Percentiles rank a stretch among this genome's conserved stretches.
Conservation (phyloP, 2,888 invertebrate genomes). For the Hydrotaea cyrtoneurina region DNA sequence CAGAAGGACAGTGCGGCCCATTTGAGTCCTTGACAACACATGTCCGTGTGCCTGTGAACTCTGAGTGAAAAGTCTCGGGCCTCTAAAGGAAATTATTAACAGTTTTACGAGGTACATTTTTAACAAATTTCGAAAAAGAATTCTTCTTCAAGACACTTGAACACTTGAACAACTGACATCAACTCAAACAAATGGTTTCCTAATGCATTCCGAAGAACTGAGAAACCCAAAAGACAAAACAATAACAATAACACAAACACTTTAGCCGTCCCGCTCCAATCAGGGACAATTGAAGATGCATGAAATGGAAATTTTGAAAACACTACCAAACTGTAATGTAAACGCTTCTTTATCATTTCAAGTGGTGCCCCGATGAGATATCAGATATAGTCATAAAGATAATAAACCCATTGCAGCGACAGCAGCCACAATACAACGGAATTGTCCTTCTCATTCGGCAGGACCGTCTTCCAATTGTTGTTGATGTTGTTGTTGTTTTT, state of each 20-base stretch:
- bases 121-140: conserved; percentile 62
- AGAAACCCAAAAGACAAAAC: conserved; percentile 44
- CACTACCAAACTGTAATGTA: conserved; percentile 33
- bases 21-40: background rate
- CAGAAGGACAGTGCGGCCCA: background rate
- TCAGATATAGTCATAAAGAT: conserved; percentile 76
- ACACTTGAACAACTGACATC: conserved; percentile 44
- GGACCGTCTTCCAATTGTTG: conserved; percentile 62
- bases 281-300: conserved; percentile 72
- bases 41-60: background rate
- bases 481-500: too few species aligned
- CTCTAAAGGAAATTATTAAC: conserved; percentile 44
- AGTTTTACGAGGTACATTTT: conserved; percentile 40
- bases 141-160: background rate
- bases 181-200: conserved; percentile 33
- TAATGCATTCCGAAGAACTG: conserved; percentile 31
- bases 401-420: conserved; percentile 70
- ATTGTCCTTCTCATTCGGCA: conserved; percentile 33
- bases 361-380: conserved; percentile 46
- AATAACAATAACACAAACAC: conserved; percentile 55
- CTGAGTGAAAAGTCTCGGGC: too few species aligned
- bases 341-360: conserved; percentile 41
- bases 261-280: conserved; percentile 34
- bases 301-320: conserved; percentile 74
- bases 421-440: conserved; percentile 60